phyloP scores from a whole-genome alignment of 2,113 vertebrate species.

The Gambusia affinis region DNA sequence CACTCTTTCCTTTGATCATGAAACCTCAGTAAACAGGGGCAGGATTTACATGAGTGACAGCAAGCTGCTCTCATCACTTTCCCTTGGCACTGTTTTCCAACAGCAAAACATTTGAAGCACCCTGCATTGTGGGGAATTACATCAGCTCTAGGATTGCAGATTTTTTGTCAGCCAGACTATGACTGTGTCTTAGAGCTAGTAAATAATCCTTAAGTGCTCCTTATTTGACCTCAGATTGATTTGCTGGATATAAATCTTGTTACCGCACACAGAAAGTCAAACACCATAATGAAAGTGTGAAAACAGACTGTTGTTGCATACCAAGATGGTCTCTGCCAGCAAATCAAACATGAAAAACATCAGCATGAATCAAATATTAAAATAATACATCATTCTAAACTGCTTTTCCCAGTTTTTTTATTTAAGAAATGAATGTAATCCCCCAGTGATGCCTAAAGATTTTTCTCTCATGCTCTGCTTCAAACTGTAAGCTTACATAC shows the following conservation, averaged over 20 bases:
- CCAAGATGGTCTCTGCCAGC: conserved; percentile 22
- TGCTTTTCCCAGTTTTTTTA: conserved; percentile 13
- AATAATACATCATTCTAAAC: conserved; percentile 33
- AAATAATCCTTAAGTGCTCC: conserved; percentile 69
- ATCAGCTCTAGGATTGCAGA: conserved; percentile 59
- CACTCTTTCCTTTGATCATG: conserved; percentile 61
- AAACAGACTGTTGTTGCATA: conserved; percentile 33
- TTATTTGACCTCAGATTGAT: conserved; percentile 62
- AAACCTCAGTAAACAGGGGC: conserved; percentile 53
- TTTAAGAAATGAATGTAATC: conserved; percentile 8
- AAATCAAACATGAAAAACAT: conserved; percentile 34
- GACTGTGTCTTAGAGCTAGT: conserved; percentile 46
- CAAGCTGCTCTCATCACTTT: conserved; percentile 69
- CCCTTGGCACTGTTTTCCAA: conserved; percentile 47
- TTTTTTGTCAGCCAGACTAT: conserved; percentile 51
- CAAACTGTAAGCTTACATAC: conserved; percentile 11
- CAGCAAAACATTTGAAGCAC: conserved; percentile 50
- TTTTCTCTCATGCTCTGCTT: conserved; percentile 19
- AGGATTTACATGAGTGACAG: conserved; percentile 66
- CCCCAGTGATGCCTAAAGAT: conserved; percentile 5
- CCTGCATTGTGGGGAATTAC: conserved; percentile 62
- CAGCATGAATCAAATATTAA: conserved; percentile 35
- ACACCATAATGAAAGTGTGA: conserved; percentile 46
- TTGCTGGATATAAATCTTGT: conserved; percentile 47
- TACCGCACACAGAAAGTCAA: conserved; percentile 17